phyloP scores from a whole-genome alignment of 1,140 invertebrate species.

The Muscidifurax raptorellus region DNA sequence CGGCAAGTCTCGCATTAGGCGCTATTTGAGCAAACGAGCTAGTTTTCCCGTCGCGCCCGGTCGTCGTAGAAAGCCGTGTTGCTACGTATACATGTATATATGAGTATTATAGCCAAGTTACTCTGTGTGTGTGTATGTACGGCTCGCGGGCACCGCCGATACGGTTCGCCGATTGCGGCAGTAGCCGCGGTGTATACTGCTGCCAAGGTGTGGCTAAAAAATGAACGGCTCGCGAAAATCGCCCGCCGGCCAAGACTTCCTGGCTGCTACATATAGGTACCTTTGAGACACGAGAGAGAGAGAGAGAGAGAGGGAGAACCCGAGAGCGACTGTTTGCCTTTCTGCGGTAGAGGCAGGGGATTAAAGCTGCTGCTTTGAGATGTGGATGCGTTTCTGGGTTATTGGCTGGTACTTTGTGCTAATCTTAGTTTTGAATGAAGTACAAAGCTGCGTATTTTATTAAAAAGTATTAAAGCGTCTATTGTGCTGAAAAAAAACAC shows the following conservation, averaged over 20 bases:
- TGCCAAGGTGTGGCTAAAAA: conserved; percentile 12
- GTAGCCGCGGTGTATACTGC: not conserved
- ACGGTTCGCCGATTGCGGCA: not conserved
- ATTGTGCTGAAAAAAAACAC: too few relatives aligned
- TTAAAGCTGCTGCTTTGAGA: too few relatives aligned
- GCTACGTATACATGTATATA: not conserved
- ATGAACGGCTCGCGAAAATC: not conserved
- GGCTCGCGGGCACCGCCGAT: not conserved
- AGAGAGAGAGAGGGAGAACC: not conserved
- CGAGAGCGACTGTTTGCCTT: too few relatives aligned
- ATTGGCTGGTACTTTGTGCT: too few relatives aligned
- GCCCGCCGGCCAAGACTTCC: not conserved
- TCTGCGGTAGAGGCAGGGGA: too few relatives aligned
- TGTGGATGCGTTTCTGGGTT: too few relatives aligned
- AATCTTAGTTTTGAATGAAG: too few relatives aligned
- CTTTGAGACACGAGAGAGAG: not conserved
- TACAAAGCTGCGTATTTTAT: too few relatives aligned
- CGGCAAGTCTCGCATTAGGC: not conserved
- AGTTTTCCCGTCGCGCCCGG: not conserved
- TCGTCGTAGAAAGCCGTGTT: not conserved
- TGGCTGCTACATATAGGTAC: not conserved
- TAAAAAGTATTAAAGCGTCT: too few relatives aligned
- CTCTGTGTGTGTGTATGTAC: too few relatives aligned
- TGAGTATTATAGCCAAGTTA: not conserved
- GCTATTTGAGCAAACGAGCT: not conserved